These are phyloP conservation scores for Malthinus seriepunctatus DNA, from an alignment of 2,888 invertebrate species.

Conservation along the genomic window DNA sequence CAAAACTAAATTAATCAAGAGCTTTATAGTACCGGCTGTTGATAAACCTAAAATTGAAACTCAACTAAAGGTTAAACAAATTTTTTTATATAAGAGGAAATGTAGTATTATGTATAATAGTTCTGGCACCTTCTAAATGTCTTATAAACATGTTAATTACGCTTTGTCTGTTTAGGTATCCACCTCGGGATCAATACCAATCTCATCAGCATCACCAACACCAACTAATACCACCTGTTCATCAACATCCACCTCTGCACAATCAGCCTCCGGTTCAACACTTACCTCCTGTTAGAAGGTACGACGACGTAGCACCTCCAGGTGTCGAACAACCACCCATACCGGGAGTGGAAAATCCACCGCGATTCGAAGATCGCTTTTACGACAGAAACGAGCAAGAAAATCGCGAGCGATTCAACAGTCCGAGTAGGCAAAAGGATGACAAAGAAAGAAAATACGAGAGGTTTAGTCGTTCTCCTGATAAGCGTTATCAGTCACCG, in stretches of 20 bases:
- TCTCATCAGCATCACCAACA: constrained; percentile 27
- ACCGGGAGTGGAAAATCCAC: constrained; percentile 64
- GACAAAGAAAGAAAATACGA: constrained; percentile 41
- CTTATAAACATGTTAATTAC: no score
- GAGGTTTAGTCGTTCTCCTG: constrained; percentile 39
- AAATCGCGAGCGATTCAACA: constrained; percentile 18
- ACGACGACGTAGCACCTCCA: constrained; percentile 64
- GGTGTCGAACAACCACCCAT: constrained; percentile 66
- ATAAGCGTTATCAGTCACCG: constrained; percentile 24
- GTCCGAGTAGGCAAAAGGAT: constrained; percentile 34
- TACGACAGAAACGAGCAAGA: constrained; percentile 26
- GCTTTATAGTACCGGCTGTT: no score
- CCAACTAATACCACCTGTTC: constrained; percentile 33
- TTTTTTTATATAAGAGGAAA: no score
- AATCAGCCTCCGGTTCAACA: constrained; percentile 34
- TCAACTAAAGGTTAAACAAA: no score
- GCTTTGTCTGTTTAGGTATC: constrained; percentile 46
- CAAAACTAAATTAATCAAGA: no score
- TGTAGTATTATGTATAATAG: no score
- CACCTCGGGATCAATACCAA: constrained; percentile 32
- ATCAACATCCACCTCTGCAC: constrained; percentile 36
- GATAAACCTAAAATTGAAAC: no score
- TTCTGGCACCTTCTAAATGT: no score
- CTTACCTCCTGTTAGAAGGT: constrained; percentile 41
- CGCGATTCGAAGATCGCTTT: constrained; percentile 51